Conservation (phyloP, 2,888 invertebrate genomes). For the Imbricaverruca yamaguchii region DNA sequence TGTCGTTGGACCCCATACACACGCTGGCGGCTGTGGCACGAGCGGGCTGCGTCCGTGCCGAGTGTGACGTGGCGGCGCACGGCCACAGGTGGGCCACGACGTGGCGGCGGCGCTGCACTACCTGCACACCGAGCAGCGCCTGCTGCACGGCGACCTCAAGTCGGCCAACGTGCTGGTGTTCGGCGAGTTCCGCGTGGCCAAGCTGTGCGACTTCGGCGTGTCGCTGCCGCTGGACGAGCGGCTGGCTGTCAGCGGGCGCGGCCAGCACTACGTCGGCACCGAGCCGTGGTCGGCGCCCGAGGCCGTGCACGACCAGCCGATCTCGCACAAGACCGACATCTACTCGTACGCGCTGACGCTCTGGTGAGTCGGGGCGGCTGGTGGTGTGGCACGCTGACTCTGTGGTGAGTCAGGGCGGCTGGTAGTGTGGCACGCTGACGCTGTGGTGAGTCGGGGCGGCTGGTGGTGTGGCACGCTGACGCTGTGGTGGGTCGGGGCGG, state of each 20-base stretch:
- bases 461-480: too few relatives aligned
- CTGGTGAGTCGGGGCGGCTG: constrained; percentile 28
- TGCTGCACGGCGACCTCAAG: constrained; percentile 76
- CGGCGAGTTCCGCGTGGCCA: constrained; percentile 46
- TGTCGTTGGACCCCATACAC: too few relatives aligned
- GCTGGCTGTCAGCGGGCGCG: constrained; percentile 24
- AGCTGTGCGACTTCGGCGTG: constrained; percentile 48
- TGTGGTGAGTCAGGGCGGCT: too few relatives aligned
- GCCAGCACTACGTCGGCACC: constrained; percentile 61
- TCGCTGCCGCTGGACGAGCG: constrained; percentile 58
- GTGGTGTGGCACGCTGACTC: too few relatives aligned
- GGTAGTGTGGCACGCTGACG: too few relatives aligned
- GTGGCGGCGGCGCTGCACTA: constrained; percentile 65
- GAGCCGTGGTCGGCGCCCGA: constrained; percentile 73
- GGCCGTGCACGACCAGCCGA: constrained; percentile 45
- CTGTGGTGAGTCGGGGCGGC: too few relatives aligned
- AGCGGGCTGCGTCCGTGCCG: too few relatives aligned
- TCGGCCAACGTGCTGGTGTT: constrained; percentile 67
- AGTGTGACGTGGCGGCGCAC: too few relatives aligned
- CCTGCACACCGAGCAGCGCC: constrained; percentile 59
- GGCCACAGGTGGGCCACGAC: constrained; percentile 43
- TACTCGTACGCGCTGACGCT: constrained; percentile 58
- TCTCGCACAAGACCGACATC: constrained; percentile 63
- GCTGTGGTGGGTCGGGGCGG: too few relatives aligned
- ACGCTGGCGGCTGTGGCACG: too few relatives aligned